Base-by-base conservation (phyloP, 2,797 vertebrate genomes). In the Lutjanus argentimaculatus region DNA sequence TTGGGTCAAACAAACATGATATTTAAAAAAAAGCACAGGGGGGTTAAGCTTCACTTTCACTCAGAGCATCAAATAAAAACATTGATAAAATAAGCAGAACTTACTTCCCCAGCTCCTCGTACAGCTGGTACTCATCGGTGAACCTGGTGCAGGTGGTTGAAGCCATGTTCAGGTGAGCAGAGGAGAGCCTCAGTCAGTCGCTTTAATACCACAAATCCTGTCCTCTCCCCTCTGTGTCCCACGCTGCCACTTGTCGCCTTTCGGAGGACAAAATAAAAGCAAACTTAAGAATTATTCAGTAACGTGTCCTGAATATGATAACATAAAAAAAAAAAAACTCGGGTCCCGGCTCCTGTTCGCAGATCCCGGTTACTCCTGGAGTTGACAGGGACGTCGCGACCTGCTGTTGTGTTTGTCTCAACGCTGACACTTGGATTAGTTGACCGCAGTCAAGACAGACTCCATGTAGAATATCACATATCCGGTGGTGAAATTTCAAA, bases 51-150 rank as follows among this genome's bases (percentile, higher is more conserved):
- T 13, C 16, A 52, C 56, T 10, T 36, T 12, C 1, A 62, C 25
- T 3, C 3, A 3, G 4, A 0, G 9, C 62, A 19, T 2, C 0
- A 7, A 4, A 0, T 53, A 30, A 61, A 43, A 16, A 25, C 1
- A 11, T 3, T 10, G 0, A 0, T 5, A 40, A 22, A 9, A 8
- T 0, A 1, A 9, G 0, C 4, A n/a, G 0, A 8, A 93, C 97
- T 97, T 96, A 99, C 98, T 99, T 99, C 13, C 98, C 98, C 78
- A 99, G 97, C 95, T 99, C 98, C 92, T 99, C 98, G 94, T 97
- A 99, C 46, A 99, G 97, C 96, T 99, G 98, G 80, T 98, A 98
- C 89, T 99, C 98, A 78, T 99, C 98, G 12, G 98, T 99, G 84
- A 99, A 99, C 83, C 98, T 94, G 93, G 98, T 99, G 93, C 98